Evolutionary conservation across 1,140 invertebrate genomes (phyloP).

Genomic region (Euschistus heros): DNA sequence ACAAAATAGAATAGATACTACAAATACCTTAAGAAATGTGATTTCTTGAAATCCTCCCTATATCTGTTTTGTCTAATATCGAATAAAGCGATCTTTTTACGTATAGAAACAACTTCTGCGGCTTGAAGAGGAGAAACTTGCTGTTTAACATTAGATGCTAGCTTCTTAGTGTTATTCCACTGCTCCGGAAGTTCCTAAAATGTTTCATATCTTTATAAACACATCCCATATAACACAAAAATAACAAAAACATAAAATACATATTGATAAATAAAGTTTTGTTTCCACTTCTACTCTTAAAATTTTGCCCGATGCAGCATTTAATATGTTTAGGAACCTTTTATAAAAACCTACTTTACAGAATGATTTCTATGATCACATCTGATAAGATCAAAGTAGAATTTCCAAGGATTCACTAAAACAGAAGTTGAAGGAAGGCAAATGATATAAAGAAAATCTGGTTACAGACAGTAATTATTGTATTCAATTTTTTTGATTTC

Average conservation of each 20-base stretch:
- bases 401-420: too few species aligned
- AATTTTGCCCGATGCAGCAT: too few species aligned
- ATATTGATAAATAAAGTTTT: background rate
- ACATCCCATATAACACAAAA: background rate
- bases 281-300: background rate
- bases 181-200: conserved; percentile 82
- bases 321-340: too few species aligned
- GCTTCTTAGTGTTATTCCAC: conserved; percentile 91
- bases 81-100: conserved; percentile 74
- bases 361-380: too few species aligned
- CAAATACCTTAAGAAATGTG: conserved; percentile 35
- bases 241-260: background rate
- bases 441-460: too few species aligned
- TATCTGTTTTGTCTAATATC: conserved; percentile 75
- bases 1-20: background rate
- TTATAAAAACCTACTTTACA: too few species aligned
- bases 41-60: conserved; percentile 68
- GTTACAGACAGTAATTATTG: too few species aligned
- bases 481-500: too few species aligned
- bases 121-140: conserved; percentile 89
- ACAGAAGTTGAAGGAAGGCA: too few species aligned
- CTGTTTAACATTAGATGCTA: conserved; percentile 81
- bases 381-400: too few species aligned
- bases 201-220: background rate
- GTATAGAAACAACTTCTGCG: conserved; percentile 81